phyloP scores from a whole-genome alignment of 2,113 vertebrate species.

The Chloroceryle aenea region DNA sequence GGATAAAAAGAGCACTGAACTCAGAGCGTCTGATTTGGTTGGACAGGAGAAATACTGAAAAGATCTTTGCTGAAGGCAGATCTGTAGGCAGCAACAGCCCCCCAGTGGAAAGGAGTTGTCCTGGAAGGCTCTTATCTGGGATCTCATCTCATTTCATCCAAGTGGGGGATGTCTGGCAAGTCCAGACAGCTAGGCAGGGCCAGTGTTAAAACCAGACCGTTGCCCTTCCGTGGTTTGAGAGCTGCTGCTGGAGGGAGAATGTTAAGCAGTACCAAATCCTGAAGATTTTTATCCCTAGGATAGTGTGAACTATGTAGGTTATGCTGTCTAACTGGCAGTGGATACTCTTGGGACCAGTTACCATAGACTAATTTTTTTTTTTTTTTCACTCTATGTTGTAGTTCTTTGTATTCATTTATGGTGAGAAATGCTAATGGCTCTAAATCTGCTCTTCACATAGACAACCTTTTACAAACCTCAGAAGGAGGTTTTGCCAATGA shows the following conservation, averaged over 20 bases:
- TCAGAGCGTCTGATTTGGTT: neutral
- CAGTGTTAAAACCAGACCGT: neutral
- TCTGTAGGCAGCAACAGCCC: conserved; percentile 8
- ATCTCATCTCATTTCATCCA: neutral
- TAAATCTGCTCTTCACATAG: neutral
- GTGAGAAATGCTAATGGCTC: neutral
- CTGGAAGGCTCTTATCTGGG: neutral
- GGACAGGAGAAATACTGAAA: conserved; percentile 1
- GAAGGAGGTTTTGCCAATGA: neutral
- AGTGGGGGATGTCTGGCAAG: neutral
- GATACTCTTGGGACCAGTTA: neutral
- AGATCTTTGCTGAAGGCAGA: conserved; percentile 11
- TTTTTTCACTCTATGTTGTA: neutral
- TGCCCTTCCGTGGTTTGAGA: neutral
- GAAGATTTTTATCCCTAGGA: neutral
- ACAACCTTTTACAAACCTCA: neutral
- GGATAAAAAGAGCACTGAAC: neutral
- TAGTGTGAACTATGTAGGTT: neutral
- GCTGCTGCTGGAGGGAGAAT: neutral
- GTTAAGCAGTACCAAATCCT: neutral
- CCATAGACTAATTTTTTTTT: neutral
- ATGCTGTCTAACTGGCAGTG: neutral
- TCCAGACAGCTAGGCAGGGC: neutral
- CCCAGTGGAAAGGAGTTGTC: neutral
- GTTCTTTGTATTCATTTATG: neutral